Base-by-base conservation (phyloP, 2,797 vertebrate genomes). In the Tragopan temminckii region DNA sequence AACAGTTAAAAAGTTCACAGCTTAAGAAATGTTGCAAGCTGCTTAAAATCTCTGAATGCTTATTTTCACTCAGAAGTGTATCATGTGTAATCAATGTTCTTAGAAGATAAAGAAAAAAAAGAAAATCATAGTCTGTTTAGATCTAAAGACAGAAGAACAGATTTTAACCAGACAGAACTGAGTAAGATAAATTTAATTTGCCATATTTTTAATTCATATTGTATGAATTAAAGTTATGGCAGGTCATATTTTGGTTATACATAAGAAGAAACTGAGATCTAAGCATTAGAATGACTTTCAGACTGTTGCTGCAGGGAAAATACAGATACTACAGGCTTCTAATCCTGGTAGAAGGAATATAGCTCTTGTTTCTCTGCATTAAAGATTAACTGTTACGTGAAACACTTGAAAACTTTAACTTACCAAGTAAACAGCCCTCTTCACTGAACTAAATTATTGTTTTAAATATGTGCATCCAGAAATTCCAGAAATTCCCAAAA, bases 341-440 rank as follows among this genome's bases (percentile, higher is more conserved):
- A 86, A 84, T 59, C 6, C 8, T 83, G 24, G 23, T 9, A 85
- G 45, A 83, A 95, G 24, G 72, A 85, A 75, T 40, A 55, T 2
- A 78, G 53, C 10, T 24, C 42, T 77, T 89, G 62, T 61, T 74
- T 95, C 27, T 59, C 40, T 58, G 11, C 2, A 21, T 78, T 83
- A 85, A 89, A 89, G 78, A 89, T 69, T 82, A 87, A 77, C 35
- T 55, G 21, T 19, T 55, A 61, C 18, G 53, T 85, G 57, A 94
- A 90, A 46, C 33, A 82, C 33, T 40, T 80, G 24, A 78, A 91
- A 77, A 62, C 15, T 69, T 84, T 40, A 68, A 58, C 9, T 78
- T 90, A 35, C 5, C 21, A 67, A 62, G 16, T 71, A 83, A 92
- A 87, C 1, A 9, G 19, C 13, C 3, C 5, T 15, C 10, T 77